phyloP scores from a whole-genome alignment of 2,888 invertebrate genomes.

The Miltochrista miniata region DNA sequence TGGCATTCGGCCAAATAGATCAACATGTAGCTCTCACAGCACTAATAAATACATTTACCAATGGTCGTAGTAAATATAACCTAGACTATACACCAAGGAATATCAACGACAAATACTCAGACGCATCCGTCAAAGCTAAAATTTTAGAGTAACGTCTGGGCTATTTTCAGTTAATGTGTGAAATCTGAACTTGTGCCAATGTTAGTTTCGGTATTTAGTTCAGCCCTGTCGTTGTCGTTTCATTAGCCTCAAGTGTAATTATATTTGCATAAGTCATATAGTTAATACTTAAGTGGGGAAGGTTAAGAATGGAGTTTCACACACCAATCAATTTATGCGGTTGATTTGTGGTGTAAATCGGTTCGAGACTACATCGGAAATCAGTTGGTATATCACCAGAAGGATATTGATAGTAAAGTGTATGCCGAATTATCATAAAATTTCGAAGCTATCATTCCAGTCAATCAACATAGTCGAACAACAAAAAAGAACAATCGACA shows the following conservation, averaged over 20 bases:
- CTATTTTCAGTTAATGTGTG: constrained; percentile 26
- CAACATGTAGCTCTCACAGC: constrained; percentile 36
- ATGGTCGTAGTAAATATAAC: constrained; percentile 23
- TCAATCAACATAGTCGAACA: no score
- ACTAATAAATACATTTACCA: constrained; percentile 28
- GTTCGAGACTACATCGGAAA: no score
- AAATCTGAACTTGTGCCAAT: constrained; percentile 35
- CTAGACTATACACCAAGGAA: constrained; percentile 35
- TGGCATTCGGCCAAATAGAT: constrained; percentile 65
- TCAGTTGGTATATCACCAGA: no score
- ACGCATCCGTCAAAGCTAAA: constrained; percentile 18
- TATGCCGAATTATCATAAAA: no score
- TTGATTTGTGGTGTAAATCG: no score
- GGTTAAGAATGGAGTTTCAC: no score
- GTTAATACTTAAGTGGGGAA: no score
- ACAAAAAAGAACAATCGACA: no score
- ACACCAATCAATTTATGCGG: no score
- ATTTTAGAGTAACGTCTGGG: constrained; percentile 27
- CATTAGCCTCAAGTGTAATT: neutral
- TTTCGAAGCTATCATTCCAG: no score
- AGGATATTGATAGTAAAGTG: no score
- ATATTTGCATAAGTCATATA: no score
- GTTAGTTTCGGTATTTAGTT: constrained; percentile 24
- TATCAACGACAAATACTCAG: constrained; percentile 15
- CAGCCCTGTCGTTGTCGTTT: neutral